phyloP scores from a whole-genome alignment of 2,888 invertebrate species.

The Stenodema calcarata region DNA sequence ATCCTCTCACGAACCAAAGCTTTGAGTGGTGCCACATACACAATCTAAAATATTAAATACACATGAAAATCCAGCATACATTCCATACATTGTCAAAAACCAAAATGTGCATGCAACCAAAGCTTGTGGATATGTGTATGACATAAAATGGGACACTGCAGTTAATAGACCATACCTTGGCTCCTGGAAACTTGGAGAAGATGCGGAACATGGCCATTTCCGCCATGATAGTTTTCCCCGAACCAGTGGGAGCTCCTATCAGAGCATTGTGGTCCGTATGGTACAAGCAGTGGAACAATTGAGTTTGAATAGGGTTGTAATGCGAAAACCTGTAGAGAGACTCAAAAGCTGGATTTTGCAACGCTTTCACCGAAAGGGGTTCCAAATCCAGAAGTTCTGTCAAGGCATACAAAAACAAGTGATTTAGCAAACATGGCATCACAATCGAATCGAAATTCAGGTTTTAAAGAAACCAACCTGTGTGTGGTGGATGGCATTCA shows the following conservation, averaged over 20 bases:
- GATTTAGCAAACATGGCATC: no score
- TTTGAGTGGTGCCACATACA: constrained; percentile 98
- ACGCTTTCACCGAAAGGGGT: constrained; percentile 84
- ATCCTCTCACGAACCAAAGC: constrained; percentile 96
- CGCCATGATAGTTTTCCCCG: constrained; percentile 97
- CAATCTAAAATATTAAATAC: constrained; percentile 68
- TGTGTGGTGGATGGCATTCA: constrained; percentile 89
- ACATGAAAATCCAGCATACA: neutral
- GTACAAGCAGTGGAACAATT: constrained; percentile 95
- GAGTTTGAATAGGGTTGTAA: constrained; percentile 98
- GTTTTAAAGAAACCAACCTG: constrained; percentile 66
- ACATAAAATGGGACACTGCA: neutral
- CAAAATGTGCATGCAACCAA: neutral
- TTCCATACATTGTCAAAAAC: neutral
- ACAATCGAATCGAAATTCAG: neutral
- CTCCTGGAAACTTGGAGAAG: constrained; percentile 78
- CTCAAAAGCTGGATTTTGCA: constrained; percentile 80
- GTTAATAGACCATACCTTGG: constrained; percentile 68
- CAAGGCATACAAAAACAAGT: neutral
- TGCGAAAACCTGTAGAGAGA: constrained; percentile 87
- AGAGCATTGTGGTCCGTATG: constrained; percentile 93
- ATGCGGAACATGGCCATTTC: constrained; percentile 96
- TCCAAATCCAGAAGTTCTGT: constrained; percentile 86
- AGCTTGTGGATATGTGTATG: no score
- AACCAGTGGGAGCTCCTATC: constrained; percentile 94